Base-by-base conservation (phyloP, 2,888 invertebrate genomes). In the Automeris io region DNA sequence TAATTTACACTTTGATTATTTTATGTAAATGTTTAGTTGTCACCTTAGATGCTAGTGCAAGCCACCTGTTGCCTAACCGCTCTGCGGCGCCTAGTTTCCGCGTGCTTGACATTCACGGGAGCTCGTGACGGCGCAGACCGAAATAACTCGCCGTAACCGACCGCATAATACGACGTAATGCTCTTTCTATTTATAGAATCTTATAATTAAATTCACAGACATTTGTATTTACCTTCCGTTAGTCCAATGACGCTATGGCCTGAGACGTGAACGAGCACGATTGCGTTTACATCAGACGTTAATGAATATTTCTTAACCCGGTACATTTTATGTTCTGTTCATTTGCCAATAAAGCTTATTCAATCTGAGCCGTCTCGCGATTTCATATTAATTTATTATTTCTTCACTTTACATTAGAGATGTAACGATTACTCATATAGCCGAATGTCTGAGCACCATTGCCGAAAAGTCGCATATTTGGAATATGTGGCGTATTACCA, bases 61-160 rank as follows among this genome's bases (percentile, higher is more conserved):
- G 60, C 67, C 77, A 83, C 83, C 75, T 83, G 83, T 85, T 81
- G 79, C 70, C 66, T 51, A 67, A 71, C 69, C 58, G 58, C 57
- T n/a, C n/a, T 38, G 52, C 67, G 61, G 61, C 67, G 66, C 66
- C 71, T 69, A 73, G 74, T 72, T 69, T 68, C 71, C 71, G 72
- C 80, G 80, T 76, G 83, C 81, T 83, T 83, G 85, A 85, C 85
- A 82, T 85, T 85, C 75, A 69, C 71, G 64, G 70, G 58, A 67
- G 61, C 74, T 75, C 72, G 80, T 78, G 79, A 80, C 79, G 71
- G 57, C 58, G 63, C 58, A 56, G 66, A 82, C 81, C 76, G 68
- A 85, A 85, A 83, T 86, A 83, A 74, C 75, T 68, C 69, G 67
- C 72, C 68, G 79, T 77, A 76, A 76, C 76, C 78, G 66, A 81